Conservation (phyloP, 92 coral and sea anemone species). For the Heteractis magnifica region DNA sequence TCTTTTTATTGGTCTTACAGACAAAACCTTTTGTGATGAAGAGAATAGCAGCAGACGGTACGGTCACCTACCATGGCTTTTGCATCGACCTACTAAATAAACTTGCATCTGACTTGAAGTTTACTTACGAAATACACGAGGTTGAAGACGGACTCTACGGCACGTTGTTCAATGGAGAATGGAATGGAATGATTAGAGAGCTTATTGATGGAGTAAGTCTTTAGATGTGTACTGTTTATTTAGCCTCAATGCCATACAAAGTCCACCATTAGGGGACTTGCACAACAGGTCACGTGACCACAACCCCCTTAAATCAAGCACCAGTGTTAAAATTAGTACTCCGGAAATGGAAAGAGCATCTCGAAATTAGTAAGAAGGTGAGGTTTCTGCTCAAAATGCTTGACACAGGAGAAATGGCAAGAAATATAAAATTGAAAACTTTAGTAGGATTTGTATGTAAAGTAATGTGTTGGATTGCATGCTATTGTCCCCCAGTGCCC, state of each 20-base stretch:
- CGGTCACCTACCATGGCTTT: conserved; percentile 48
- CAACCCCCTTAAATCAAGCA: too few relatives aligned
- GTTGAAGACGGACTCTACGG: conserved; percentile 49
- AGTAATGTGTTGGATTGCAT: too few relatives aligned
- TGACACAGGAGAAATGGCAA: too few relatives aligned
- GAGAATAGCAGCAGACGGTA: conserved; percentile 18
- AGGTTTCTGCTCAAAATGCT: too few relatives aligned
- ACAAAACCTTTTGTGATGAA: conserved; percentile 19
- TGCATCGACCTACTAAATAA: conserved; percentile 55
- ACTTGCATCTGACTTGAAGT: conserved; percentile 45
- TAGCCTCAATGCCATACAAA: neutral
- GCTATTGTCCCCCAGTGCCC: too few relatives aligned
- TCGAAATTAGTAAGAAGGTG: too few relatives aligned
- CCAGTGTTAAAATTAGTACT: too few relatives aligned
- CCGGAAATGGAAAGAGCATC: too few relatives aligned
- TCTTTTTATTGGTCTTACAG: neutral
- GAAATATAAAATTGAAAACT: too few relatives aligned
- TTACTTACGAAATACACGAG: conserved; percentile 54
- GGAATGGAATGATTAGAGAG: conserved; percentile 62
- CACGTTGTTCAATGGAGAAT: conserved; percentile 24
- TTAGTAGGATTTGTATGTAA: too few relatives aligned
- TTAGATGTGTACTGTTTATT: too few relatives aligned
- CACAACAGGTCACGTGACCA: too few relatives aligned
- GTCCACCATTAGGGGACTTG: neutral
- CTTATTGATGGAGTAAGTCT: conserved; percentile 31